Evolutionary conservation across 2,888 invertebrate genomes (phyloP).

Genomic region (Tiphia femorata): DNA sequence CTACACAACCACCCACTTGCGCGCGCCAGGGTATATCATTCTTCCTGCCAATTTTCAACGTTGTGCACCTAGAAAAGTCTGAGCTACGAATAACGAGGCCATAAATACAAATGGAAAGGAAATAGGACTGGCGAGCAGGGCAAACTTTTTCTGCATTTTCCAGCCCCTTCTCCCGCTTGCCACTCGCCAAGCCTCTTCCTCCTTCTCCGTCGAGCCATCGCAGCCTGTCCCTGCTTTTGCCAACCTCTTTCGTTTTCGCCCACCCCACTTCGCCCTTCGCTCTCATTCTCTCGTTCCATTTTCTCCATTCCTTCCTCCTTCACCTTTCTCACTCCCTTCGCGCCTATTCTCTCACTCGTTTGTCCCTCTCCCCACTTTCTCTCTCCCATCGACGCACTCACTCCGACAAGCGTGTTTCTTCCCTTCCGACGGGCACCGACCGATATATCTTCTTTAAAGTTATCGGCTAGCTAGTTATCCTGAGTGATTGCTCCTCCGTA

Average conservation of each 20-base stretch:
- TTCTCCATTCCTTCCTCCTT: slow-evolving; percentile 22
- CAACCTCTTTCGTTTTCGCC: slow-evolving; percentile 13
- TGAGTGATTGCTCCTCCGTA: slow-evolving; percentile 50
- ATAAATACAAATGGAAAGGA: slow-evolving; percentile 60
- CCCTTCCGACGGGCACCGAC: slow-evolving; percentile 20
- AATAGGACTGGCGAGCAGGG: slow-evolving; percentile 40
- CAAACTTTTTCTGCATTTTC: slow-evolving; percentile 39
- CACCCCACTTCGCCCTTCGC: no score
- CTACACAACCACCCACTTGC: not conserved
- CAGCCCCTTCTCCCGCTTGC: no score
- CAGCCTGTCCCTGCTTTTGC: not conserved
- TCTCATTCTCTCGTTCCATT: no score
- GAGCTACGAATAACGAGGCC: slow-evolving; percentile 36
- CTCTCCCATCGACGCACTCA: slow-evolving; percentile 27
- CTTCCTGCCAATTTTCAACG: slow-evolving; percentile 33
- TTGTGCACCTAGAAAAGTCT: slow-evolving; percentile 18
- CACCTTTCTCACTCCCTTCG: not conserved
- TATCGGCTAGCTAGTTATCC: slow-evolving; percentile 56
- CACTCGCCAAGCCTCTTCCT: slow-evolving; percentile 9
- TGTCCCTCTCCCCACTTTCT: slow-evolving; percentile 17
- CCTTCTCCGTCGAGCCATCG: slow-evolving; percentile 6
- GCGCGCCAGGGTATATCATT: not conserved
- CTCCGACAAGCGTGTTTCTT: slow-evolving; percentile 26
- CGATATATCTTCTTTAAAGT: slow-evolving; percentile 58
- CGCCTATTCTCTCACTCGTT: slow-evolving; percentile 5